phyloP scores from a whole-genome alignment of 2,113 vertebrate species.

The Aix galericulata region DNA sequence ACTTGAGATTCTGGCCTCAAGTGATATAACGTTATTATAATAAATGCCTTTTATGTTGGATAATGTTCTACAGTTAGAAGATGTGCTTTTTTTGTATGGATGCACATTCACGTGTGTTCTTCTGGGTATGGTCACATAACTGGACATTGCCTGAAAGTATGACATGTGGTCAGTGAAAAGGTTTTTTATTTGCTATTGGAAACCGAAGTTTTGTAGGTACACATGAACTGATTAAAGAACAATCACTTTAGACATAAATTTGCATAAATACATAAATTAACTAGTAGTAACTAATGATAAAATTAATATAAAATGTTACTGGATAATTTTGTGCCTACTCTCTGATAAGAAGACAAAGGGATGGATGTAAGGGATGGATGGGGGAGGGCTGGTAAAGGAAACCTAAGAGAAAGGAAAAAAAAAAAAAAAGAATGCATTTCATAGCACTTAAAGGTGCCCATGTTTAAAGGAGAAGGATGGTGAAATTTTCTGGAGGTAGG shows the following conservation, averaged over 20 bases:
- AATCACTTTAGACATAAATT: slow-evolving; percentile 59
- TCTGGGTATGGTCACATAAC: neutral
- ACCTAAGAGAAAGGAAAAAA: neutral
- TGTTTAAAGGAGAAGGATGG: slow-evolving; percentile 45
- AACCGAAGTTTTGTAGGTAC: neutral
- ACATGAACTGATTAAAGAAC: slow-evolving; percentile 32
- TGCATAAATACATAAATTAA: slow-evolving; percentile 48
- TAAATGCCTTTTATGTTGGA: neutral
- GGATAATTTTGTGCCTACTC: slow-evolving; percentile 28
- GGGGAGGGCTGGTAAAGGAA: neutral
- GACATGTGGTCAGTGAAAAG: neutral
- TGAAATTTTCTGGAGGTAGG: slow-evolving; percentile 38
- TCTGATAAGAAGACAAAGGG: slow-evolving; percentile 29
- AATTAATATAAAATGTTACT: slow-evolving; percentile 25
- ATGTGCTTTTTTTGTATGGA: neutral
- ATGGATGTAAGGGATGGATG: neutral
- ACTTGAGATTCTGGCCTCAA: neutral
- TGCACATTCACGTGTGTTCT: rapidly evolving
- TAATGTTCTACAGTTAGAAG: neutral
- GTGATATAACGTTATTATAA: neutral
- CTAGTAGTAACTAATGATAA: slow-evolving; percentile 26
- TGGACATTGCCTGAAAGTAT: neutral
- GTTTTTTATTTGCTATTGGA: slow-evolving; percentile 20
- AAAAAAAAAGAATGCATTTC: neutral
- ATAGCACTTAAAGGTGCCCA: slow-evolving; percentile 46